These are phyloP conservation scores for Fratercula arctica DNA, from an alignment of 2,797 vertebrate species.

Conservation along the genomic window DNA sequence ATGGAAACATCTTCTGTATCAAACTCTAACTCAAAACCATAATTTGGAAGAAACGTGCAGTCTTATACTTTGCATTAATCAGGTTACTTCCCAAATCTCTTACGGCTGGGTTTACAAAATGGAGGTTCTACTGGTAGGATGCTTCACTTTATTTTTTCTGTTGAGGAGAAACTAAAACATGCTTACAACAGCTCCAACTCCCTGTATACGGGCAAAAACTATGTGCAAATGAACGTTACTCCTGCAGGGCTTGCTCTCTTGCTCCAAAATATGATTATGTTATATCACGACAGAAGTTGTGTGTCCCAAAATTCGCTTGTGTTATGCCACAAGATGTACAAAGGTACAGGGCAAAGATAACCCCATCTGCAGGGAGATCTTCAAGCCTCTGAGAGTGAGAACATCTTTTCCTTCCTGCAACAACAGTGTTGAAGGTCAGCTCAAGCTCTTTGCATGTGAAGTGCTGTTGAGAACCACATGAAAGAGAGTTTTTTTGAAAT, in stretches of 20 bases:
- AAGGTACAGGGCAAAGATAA: not conserved
- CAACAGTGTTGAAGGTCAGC: not conserved
- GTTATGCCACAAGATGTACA: not conserved
- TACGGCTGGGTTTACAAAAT: not conserved
- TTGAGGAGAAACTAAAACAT: not conserved
- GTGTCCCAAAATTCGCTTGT: not conserved
- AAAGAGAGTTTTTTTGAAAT: not conserved
- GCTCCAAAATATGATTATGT: not conserved
- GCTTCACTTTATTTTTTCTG: not conserved
- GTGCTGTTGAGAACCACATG: not conserved
- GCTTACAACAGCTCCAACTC: not conserved
- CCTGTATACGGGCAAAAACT: not conserved
- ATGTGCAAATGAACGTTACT: not conserved
- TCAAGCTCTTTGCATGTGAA: not conserved
- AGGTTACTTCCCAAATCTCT: not conserved
- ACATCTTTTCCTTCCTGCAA: not conserved
- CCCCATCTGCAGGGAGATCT: not conserved
- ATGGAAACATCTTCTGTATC: not conserved
- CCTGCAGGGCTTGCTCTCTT: not conserved
- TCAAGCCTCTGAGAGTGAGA: not conserved
- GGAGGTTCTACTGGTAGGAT: not conserved
- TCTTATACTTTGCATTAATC: not conserved
- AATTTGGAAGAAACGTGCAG: not conserved
- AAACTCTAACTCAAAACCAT: not conserved
- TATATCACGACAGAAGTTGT: not conserved